These are phyloP conservation scores for Bovichtus variegatus DNA, from an alignment of 2,797 vertebrate species.

Conservation along the genomic window DNA sequence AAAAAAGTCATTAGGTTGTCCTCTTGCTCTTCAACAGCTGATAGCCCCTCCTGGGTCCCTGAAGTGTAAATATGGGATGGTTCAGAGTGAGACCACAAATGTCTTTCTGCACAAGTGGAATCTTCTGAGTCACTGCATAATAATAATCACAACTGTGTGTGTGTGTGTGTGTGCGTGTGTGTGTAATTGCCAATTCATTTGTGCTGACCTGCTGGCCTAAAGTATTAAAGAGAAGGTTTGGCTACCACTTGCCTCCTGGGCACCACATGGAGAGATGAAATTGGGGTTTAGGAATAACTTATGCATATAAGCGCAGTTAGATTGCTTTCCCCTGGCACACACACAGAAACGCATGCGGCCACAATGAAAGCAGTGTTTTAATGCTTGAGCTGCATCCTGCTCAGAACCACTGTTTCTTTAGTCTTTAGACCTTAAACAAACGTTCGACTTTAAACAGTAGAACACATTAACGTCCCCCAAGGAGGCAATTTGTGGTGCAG, in stretches of 20 bases:
- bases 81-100: slow-evolving; percentile 3
- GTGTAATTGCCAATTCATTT: slow-evolving; percentile 45
- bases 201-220: slow-evolving; percentile 45
- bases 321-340: slow-evolving; percentile 19
- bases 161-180: slow-evolving; percentile 8
- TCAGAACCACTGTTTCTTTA: slow-evolving; percentile 16
- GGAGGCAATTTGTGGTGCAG: too few relatives aligned
- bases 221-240: slow-evolving; percentile 37
- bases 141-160: slow-evolving; percentile 15
- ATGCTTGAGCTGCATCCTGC: slow-evolving; percentile 29
- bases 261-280: slow-evolving; percentile 22
- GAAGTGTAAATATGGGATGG: slow-evolving; percentile 16
- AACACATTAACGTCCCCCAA: too few relatives aligned
- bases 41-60: slow-evolving; percentile 17
- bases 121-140: slow-evolving; percentile 11
- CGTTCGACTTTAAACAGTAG: too few relatives aligned
- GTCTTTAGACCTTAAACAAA: too few relatives aligned
- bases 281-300: slow-evolving; percentile 42
- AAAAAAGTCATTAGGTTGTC: slow-evolving; percentile 40
- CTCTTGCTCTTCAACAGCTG: slow-evolving; percentile 22
- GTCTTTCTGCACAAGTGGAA: slow-evolving; percentile 7
- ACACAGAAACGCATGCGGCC: slow-evolving; percentile 24
- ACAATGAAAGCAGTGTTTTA: slow-evolving; percentile 35
- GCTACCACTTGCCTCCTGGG: slow-evolving; percentile 33
- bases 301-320: slow-evolving; percentile 40